A percentile compares a stretch with the other conserved stretches of the same genome.
Conservation (phyloP, 2,113 vertebrate genomes). For the Cyphomyrus plagiostoma region DNA sequence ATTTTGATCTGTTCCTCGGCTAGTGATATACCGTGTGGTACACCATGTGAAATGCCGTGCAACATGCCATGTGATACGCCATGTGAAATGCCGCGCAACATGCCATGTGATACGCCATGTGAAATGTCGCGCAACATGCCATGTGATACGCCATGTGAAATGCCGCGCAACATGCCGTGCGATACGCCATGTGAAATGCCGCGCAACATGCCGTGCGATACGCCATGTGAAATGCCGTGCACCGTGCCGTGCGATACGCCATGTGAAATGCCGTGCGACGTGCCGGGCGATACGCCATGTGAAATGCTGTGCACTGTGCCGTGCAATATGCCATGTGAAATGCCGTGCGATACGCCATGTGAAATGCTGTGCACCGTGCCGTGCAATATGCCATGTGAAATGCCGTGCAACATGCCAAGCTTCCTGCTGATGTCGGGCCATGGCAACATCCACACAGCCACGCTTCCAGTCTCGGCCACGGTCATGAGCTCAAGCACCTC, state of each 20-base stretch:
- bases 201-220: too few relatives aligned
- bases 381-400: too few relatives aligned
- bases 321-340: too few relatives aligned
- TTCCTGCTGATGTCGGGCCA: not conserved
- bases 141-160: rapidly evolving
- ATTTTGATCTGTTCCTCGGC: not conserved
- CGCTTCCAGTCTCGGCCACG: not conserved
- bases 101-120: not conserved
- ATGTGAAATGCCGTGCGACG: too few relatives aligned
- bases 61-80: rapidly evolving
- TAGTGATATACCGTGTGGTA: not conserved
- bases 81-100: too few relatives aligned
- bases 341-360: too few relatives aligned
- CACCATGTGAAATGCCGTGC: too few relatives aligned
- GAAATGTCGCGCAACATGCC: rapidly evolving
- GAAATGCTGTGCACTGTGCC: too few relatives aligned
- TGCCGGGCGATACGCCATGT: not conserved
- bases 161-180: too few relatives aligned
- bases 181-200: too few relatives aligned
- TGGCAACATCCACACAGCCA: not conserved
- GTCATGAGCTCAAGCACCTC: not conserved
- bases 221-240: too few relatives aligned
- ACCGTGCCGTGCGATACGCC: rapidly evolving
- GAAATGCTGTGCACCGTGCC: rapidly evolving
- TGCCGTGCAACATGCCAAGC: too few relatives aligned